These are phyloP conservation scores for Triplophysa siluroides DNA, from an alignment of 2,113 vertebrate species.

Conservation along the genomic window DNA sequence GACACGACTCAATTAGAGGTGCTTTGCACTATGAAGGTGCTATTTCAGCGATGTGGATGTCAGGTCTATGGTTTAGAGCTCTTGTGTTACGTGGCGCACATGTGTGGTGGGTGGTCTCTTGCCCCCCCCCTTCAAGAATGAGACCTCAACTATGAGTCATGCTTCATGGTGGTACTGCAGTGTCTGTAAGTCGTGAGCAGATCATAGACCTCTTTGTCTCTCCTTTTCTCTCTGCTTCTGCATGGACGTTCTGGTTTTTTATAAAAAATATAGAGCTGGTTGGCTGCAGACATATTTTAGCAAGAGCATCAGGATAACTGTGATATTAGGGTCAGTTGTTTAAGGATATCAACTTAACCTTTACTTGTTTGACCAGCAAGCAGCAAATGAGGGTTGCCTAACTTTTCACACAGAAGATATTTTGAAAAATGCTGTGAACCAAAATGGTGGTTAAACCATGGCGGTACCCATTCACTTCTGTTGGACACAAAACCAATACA, in stretches of 20 bases:
- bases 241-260: background rate
- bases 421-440: too few species aligned
- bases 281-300: too few species aligned
- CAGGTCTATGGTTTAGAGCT: background rate
- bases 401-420: too few species aligned
- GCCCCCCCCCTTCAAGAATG: conserved; percentile 20
- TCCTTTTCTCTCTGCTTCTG: background rate
- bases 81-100: conserved; percentile 19
- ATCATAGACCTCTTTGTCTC: conserved; percentile 39
- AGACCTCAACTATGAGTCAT: conserved; percentile 74
- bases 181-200: conserved; percentile 60
- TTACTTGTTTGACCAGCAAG: too few species aligned
- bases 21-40: background rate
- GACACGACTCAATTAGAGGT: background rate
- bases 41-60: background rate
- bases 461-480: too few species aligned
- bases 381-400: too few species aligned
- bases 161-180: conserved; percentile 64
- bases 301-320: too few species aligned
- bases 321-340: too few species aligned
- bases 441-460: too few species aligned
- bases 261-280: background rate
- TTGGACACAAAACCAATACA: too few species aligned
- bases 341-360: too few species aligned
- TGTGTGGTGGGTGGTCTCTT: conserved; percentile 22